Conservation (phyloP, 2,888 invertebrate species). For the Euproctis similis region DNA sequence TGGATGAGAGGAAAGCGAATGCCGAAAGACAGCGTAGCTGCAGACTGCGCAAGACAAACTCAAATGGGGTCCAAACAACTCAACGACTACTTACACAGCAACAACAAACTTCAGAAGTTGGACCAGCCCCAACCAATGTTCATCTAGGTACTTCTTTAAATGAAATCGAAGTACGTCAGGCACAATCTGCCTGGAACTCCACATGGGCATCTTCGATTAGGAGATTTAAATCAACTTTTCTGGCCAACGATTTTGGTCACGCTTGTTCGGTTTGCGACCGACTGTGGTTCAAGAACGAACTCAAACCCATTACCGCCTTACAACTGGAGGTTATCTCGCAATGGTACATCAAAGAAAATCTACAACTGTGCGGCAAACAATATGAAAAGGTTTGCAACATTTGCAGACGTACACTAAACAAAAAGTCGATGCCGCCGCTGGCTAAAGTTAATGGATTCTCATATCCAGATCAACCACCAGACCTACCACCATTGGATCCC, state of each 20-base stretch:
- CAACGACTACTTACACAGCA: constrained; percentile 8
- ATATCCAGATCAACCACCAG: constrained; percentile 31
- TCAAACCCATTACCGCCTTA: constrained; percentile 32
- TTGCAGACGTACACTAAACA: constrained; percentile 26
- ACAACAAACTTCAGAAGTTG: constrained; percentile 11
- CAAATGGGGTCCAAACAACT: constrained; percentile 2
- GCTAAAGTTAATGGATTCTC: constrained; percentile 33
- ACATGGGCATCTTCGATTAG: constrained; percentile 30
- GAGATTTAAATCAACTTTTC: constrained; percentile 28
- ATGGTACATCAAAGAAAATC: constrained; percentile 21
- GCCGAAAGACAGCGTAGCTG: constrained; percentile 20
- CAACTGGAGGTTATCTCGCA: constrained; percentile 30
- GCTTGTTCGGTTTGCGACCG: too few species aligned
- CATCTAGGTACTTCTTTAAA: constrained; percentile 9
- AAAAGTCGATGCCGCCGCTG: constrained; percentile 21
- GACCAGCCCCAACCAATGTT: constrained; percentile 9
- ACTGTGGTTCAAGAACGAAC: constrained; percentile 39
- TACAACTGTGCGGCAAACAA: constrained; percentile 18
- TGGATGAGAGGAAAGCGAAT: constrained; percentile 17
- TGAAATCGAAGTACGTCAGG: background rate
- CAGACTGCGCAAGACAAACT: too few species aligned
- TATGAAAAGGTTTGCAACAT: constrained; percentile 26
- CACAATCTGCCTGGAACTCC: constrained; percentile 11
- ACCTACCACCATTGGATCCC: constrained; percentile 30
- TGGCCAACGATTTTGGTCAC: constrained; percentile 38